phyloP scores from a whole-genome alignment of 2,888 invertebrate genomes.

The Volucella inanis region DNA sequence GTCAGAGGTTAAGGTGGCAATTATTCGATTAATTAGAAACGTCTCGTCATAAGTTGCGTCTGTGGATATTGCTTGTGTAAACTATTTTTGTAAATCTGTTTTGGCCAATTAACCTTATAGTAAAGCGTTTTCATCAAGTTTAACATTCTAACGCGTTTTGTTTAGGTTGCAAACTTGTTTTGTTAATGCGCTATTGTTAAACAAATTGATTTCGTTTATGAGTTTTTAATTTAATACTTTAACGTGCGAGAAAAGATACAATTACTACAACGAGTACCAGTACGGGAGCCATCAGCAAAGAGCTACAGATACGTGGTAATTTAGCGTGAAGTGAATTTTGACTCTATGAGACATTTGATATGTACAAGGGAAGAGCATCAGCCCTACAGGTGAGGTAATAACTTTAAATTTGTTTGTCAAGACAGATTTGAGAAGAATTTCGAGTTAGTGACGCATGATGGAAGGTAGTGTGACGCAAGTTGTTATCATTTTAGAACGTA shows the following conservation, averaged over 20 bases:
- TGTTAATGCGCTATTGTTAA: conserved; percentile 11
- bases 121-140: conserved; percentile 18
- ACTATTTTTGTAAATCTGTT: conserved; percentile 32
- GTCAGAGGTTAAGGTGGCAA: not conserved
- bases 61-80: conserved; percentile 2
- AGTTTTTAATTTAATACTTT: not conserved
- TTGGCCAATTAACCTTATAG: conserved; percentile 33
- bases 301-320: not conserved
- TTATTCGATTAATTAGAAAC: not conserved
- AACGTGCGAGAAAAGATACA: not conserved
- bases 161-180: conserved; percentile 1
- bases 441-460: no score
- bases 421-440: no score
- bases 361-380: not conserved
- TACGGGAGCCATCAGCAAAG: no score
- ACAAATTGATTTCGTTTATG: conserved; percentile 21
- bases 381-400: not conserved
- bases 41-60: not conserved
- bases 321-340: conserved; percentile 1
- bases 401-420: no score
- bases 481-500: no score
- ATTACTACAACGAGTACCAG: no score
- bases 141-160: conserved; percentile 7
- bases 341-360: not conserved
- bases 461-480: no score